Conservation (phyloP, 2,797 vertebrate genomes). For the Poecilia velifera region DNA sequence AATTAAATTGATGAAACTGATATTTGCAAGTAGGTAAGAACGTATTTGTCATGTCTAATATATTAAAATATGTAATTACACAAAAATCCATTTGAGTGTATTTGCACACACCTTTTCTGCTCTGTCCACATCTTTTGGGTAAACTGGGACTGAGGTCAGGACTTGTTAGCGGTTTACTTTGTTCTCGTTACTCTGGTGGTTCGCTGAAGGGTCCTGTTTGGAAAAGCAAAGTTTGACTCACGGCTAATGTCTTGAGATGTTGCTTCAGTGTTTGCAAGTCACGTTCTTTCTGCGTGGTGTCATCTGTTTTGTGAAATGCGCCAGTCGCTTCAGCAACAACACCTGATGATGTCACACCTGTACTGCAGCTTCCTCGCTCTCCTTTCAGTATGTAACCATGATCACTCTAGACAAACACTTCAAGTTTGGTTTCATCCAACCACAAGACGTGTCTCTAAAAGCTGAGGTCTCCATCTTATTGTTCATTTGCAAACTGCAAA, state of each 20-base stretch:
- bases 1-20: background rate
- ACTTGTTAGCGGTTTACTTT: background rate
- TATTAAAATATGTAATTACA: background rate
- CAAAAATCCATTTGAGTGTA: background rate
- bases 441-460: background rate
- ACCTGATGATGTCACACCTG: background rate
- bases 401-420: background rate
- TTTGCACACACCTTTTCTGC: background rate
- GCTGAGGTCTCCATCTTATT: too few relatives aligned
- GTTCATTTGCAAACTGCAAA: background rate
- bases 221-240: background rate
- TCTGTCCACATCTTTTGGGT: background rate
- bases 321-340: background rate
- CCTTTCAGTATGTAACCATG: background rate
- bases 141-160: background rate
- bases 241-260: background rate
- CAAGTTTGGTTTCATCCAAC: background rate
- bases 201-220: background rate
- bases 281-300: background rate
- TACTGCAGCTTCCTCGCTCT: background rate
- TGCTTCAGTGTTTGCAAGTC: background rate
- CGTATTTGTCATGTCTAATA: background rate
- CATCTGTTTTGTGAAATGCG: background rate
- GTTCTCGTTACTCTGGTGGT: background rate
- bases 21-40: background rate